Percentiles rank a stretch among this genome's conserved stretches.
phyloP scores from a whole-genome alignment of 2,113 vertebrate genomes.

The Diphyllodes magnificus region DNA sequence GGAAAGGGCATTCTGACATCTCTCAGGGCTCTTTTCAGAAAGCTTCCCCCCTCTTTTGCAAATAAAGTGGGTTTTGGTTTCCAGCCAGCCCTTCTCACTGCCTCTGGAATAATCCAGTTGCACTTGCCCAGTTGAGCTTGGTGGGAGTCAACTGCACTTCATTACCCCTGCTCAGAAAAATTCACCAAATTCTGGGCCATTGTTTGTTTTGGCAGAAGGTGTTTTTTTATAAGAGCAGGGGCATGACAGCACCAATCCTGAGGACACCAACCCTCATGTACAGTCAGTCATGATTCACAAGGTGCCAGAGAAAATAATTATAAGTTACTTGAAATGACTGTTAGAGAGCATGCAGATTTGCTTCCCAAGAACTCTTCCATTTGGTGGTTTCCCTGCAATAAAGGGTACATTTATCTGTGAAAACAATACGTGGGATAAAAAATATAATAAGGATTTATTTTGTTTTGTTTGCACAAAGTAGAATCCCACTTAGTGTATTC shows the following conservation, averaged over 20 bases:
- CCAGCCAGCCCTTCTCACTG: not conserved
- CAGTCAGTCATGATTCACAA: not conserved
- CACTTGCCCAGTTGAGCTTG: not conserved
- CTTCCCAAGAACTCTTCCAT: not conserved
- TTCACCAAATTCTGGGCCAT: not conserved
- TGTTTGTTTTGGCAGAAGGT: conserved; percentile 16
- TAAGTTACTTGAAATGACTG: not conserved
- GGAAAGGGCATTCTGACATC: not conserved
- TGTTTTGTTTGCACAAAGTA: not conserved
- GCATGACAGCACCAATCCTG: not conserved
- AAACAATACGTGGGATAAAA: not conserved
- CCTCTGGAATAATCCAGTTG: not conserved
- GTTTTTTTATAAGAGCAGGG: not conserved
- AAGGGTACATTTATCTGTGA: not conserved
- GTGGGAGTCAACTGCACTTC: conserved; percentile 31
- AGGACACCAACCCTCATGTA: not conserved
- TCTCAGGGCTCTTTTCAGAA: not conserved
- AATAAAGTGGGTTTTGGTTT: not conserved
- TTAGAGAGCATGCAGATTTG: not conserved
- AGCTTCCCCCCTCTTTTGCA: not conserved
- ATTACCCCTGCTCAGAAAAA: conserved; percentile 28
- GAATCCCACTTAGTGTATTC: not conserved
- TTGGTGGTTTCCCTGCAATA: not conserved
- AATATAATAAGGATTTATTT: not conserved
- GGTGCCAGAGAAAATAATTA: conserved; percentile 25